phyloP scores from a whole-genome alignment of 2,113 vertebrate species.

The Calyptommatus sinebrachiatus region DNA sequence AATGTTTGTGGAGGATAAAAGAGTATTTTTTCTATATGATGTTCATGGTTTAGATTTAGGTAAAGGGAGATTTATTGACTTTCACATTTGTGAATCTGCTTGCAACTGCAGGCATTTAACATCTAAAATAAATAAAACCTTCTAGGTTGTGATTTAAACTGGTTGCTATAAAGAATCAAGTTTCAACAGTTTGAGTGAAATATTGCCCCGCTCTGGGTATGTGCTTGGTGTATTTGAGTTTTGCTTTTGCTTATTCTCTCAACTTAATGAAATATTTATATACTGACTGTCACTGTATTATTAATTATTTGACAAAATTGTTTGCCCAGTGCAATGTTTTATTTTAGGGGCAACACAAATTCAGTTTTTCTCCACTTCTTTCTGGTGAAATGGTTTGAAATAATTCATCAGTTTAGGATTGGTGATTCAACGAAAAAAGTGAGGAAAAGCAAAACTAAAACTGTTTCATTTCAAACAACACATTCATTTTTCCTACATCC shows the following conservation, averaged over 20 bases:
- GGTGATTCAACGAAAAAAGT: not conserved
- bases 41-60: not conserved
- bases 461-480: not conserved
- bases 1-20: not conserved
- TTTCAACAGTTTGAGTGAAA: not conserved
- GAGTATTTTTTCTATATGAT: not conserved
- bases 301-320: not conserved
- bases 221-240: not conserved
- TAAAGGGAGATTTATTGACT: not conserved
- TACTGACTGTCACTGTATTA: not conserved
- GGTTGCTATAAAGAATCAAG: not conserved
- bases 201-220: not conserved
- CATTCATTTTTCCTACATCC: not conserved
- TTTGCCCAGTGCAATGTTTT: not conserved
- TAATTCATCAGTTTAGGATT: not conserved
- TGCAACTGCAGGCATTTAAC: not conserved
- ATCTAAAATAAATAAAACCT: not conserved
- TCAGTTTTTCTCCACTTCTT: conserved; percentile 9
- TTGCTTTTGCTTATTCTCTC: not conserved
- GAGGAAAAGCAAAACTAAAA: not conserved
- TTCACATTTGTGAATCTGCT: not conserved
- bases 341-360: not conserved
- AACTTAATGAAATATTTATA: conserved; percentile 6
- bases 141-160: not conserved
- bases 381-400: not conserved